phyloP scores from a whole-genome alignment of 2,797 vertebrate species.

The Chromobotia macracanthus region DNA sequence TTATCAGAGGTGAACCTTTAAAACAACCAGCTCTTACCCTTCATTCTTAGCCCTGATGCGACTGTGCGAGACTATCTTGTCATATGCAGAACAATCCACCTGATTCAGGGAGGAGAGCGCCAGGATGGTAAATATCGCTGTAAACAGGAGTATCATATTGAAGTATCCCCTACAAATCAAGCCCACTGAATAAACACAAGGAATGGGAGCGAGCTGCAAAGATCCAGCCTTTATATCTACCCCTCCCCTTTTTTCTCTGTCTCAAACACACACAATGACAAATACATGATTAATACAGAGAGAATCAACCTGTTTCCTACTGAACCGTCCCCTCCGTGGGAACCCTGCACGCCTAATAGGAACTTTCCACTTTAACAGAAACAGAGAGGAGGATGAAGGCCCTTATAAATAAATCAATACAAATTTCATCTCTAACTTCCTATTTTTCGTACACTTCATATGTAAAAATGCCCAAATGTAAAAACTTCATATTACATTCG shows the following conservation, averaged over 20 bases:
- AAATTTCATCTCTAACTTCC: too few relatives aligned
- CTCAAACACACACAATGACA: slow-evolving; percentile 49
- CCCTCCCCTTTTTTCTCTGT: slow-evolving; percentile 49
- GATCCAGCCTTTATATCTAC: slow-evolving; percentile 87
- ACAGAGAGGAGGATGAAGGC: not conserved
- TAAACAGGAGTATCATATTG: slow-evolving; percentile 83
- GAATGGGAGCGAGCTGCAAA: slow-evolving; percentile 76
- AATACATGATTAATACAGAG: slow-evolving; percentile 43
- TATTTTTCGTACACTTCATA: too few relatives aligned
- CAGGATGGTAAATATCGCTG: slow-evolving; percentile 73
- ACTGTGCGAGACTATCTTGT: slow-evolving; percentile 95
- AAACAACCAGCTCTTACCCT: slow-evolving; percentile 83
- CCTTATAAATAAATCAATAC: not conserved
- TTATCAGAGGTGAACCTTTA: slow-evolving; percentile 3
- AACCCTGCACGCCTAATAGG: slow-evolving; percentile 47
- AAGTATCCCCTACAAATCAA: slow-evolving; percentile 36
- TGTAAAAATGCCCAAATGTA: too few relatives aligned
- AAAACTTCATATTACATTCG: too few relatives aligned
- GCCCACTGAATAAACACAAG: slow-evolving; percentile 68
- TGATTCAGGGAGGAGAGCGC: slow-evolving; percentile 77
- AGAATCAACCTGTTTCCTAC: slow-evolving; percentile 52
- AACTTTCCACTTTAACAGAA: not conserved
- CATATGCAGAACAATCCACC: slow-evolving; percentile 87
- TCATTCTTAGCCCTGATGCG: slow-evolving; percentile 91
- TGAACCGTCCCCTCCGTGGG: slow-evolving; percentile 51